Evolutionary conservation across 2,113 vertebrate species (phyloP), one percentile per base, ranked within the genome.

Genomic region (Camelus dromedarius): DNA sequence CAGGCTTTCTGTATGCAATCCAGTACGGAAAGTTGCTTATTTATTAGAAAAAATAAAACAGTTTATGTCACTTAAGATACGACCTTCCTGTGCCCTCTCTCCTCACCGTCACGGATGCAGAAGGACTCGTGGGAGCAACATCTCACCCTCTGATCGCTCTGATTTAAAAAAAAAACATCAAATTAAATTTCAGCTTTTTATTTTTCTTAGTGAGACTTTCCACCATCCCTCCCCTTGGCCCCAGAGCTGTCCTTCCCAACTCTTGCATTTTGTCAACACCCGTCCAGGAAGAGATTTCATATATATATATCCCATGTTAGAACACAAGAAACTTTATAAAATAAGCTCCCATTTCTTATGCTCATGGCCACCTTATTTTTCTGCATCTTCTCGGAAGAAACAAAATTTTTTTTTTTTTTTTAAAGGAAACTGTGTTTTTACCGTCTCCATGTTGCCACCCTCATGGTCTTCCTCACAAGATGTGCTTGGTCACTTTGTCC

Each of bases 31-130:
- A 69, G 6, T 5, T 16, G 30, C 30, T 28, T 4, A 38, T 13
- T 19, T 22, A 19, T 19, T 69, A 52, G 83, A 28, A 52, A 85
- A 8, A 22, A 28, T 28, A 26, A 38, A 54, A 26, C 8, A 20
- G 32, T 24, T 11, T 7, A 24, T 26, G 19, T 10, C 48, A 2
- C 2, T 12, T 52, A 8, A 11, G 10, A 11, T 6, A 3, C 0
- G 5, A 6, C 12, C 14, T 35, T 5, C 32, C 32, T 66, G 2
- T 15, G 9, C 18, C 42, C 32, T 46, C 6, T 14, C 16, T 66
- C 28, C 4, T 11, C 32, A 12, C 67, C 64, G 3, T 67, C 64
- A 62, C 6, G 52, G n/a, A 24, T 26, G 22, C 20, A 24, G 20
- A 35, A 13, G 6, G 38, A 42, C 38, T 42, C 58, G 26, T 24